A percentile compares a stretch with the other conserved stretches of the same genome.
Evolutionary conservation across 2,888 invertebrate genomes (phyloP).

Genomic region (Steromphala cineraria): DNA sequence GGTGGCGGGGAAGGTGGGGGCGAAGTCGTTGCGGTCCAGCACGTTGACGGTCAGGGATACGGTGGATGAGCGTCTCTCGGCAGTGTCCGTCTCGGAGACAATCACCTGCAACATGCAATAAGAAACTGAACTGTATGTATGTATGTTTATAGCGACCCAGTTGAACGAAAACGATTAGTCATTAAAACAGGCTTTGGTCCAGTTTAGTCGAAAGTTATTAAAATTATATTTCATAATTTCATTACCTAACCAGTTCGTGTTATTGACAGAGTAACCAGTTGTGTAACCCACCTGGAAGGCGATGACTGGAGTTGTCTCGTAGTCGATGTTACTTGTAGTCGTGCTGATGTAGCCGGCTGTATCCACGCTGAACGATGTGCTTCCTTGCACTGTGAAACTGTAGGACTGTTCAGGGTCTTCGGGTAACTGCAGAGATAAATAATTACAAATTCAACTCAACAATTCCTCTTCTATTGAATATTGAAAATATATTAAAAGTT

Average conservation of each 20-base stretch:
- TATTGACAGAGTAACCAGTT: no score
- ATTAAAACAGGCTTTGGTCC: no score
- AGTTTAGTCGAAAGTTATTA: no score
- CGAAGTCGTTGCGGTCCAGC: slow-evolving; percentile 66
- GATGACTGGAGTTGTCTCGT: slow-evolving; percentile 40
- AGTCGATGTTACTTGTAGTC: slow-evolving; percentile 40
- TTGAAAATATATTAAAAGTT: no score
- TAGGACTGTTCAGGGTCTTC: slow-evolving; percentile 36
- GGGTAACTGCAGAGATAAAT: slow-evolving; percentile 29
- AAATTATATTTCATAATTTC: no score
- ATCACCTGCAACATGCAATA: slow-evolving; percentile 45
- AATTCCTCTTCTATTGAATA: no score
- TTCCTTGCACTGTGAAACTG: slow-evolving; percentile 35
- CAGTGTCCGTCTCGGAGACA: slow-evolving; percentile 48
- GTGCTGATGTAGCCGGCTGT: slow-evolving; percentile 32
- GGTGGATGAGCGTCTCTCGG: slow-evolving; percentile 46
- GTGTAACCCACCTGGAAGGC: slow-evolving; percentile 36
- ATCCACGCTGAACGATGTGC: slow-evolving; percentile 43
- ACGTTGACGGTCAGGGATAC: slow-evolving; percentile 56
- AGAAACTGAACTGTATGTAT: no score
- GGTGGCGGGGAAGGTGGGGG: slow-evolving; percentile 56
- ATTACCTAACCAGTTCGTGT: no score
- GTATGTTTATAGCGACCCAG: no score
- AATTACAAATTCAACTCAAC: no score
- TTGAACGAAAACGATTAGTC: no score